Percentiles rank a stretch among this genome's conserved stretches.
These are phyloP conservation scores for Gymnocephalus cernua DNA, from an alignment of 2,113 vertebrate genomes.

Conservation along the genomic window DNA sequence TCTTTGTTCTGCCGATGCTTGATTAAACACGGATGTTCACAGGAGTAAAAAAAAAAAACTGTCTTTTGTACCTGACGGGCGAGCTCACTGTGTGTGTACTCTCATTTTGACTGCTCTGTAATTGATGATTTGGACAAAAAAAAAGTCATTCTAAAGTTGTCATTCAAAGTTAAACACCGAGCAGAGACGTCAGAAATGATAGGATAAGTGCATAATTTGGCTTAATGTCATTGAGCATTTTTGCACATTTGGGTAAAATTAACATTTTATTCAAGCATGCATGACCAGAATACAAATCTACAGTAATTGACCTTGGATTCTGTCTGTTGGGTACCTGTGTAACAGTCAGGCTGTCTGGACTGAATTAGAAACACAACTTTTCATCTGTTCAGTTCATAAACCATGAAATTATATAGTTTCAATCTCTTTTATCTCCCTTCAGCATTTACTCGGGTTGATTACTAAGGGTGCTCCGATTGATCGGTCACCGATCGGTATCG, in stretches of 20 bases:
- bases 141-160: conserved; percentile 27
- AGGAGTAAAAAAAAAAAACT: conserved; percentile 27
- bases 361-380: conserved; percentile 3
- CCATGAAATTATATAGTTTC: conserved; percentile 33
- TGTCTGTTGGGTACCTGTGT: conserved; percentile 10
- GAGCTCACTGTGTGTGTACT: not conserved
- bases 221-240: conserved; percentile 40
- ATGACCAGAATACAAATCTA: conserved; percentile 25
- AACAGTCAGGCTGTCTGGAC: conserved; percentile 1
- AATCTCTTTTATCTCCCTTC: conserved; percentile 34
- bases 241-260: conserved; percentile 23
- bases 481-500: too few species aligned
- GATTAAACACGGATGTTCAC: conserved; percentile 60
- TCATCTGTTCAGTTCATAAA: conserved; percentile 29
- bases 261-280: conserved; percentile 29
- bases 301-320: conserved; percentile 22
- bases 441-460: too few species aligned
- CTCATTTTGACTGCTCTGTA: conserved; percentile 18
- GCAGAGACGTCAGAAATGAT: conserved; percentile 7
- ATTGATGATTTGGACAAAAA: conserved; percentile 34
- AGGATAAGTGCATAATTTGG: conserved; percentile 28
- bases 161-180: conserved; percentile 34
- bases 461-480: too few species aligned
- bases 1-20: conserved; percentile 57
- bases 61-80: conserved; percentile 16